phyloP scores from a whole-genome alignment of 2,113 vertebrate species.

The Varanus salvator region DNA sequence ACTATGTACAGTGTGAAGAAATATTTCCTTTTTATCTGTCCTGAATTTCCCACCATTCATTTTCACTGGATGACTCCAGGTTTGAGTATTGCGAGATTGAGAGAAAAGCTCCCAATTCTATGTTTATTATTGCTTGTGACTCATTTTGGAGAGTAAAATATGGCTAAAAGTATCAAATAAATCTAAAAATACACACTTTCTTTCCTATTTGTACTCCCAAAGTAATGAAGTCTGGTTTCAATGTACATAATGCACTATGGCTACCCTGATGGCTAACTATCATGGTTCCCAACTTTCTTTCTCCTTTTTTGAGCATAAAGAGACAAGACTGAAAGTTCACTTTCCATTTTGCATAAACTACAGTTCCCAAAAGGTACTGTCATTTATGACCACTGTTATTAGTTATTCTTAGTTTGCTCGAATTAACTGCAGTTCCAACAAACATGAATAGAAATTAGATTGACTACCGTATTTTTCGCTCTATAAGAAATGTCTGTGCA shows the following conservation, averaged over 20 bases:
- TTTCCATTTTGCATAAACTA: not conserved
- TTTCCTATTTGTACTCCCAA: not conserved
- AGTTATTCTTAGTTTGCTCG: not conserved
- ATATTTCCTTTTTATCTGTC: no score
- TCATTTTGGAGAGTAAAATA: not conserved
- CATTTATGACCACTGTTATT: not conserved
- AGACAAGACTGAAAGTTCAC: not conserved
- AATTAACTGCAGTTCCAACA: not conserved
- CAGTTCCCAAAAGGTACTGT: not conserved
- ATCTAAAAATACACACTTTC: not conserved
- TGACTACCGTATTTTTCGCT: no score
- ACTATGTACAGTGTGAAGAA: no score
- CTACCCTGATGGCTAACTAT: not conserved
- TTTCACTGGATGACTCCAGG: no score
- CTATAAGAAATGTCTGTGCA: no score
- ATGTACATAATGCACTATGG: not conserved
- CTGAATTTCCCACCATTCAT: no score
- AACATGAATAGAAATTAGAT: not conserved
- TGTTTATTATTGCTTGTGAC: not conserved
- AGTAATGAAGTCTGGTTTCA: not conserved
- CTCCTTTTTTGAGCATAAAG: not conserved
- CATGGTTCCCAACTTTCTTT: not conserved
- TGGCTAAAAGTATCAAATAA: not conserved
- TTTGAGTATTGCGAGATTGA: no score
- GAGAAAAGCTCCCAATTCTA: no score